A percentile compares a stretch with the other conserved stretches of the same genome.
Conservation (phyloP, 2,113 vertebrate genomes). For the Grus americana region DNA sequence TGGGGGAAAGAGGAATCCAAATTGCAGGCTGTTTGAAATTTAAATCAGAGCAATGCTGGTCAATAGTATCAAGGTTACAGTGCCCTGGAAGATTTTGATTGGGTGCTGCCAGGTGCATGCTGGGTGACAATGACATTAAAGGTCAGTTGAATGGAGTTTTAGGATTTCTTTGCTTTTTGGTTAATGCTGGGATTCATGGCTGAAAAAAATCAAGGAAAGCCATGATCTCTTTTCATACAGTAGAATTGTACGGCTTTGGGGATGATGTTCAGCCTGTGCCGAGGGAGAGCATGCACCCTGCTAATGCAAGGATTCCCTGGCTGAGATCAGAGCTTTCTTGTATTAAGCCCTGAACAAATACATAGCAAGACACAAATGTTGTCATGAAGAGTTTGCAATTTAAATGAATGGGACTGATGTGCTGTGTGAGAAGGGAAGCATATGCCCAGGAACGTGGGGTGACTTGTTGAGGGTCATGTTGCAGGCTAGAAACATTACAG, state of each 20-base stretch:
- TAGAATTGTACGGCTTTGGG: not conserved
- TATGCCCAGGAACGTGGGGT: rapidly evolving
- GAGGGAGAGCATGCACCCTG: not conserved
- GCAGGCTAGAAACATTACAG: rapidly evolving
- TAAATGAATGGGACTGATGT: rapidly evolving
- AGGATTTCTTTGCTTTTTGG: not conserved
- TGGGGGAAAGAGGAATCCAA: slow-evolving; percentile 70
- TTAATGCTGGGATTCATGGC: not conserved
- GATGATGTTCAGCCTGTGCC: not conserved
- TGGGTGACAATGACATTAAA: slow-evolving; percentile 47
- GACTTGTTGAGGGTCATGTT: not conserved
- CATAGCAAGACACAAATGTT: not conserved
- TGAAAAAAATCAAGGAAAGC: not conserved
- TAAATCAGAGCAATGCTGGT: slow-evolving; percentile 74
- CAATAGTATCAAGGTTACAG: slow-evolving; percentile 71
- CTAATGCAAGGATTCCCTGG: not conserved
- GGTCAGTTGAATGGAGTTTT: not conserved
- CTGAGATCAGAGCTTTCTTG: not conserved
- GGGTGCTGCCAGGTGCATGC: not conserved
- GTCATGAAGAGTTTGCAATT: not conserved
- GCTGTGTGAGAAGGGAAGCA: not conserved
- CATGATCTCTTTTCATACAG: not conserved
- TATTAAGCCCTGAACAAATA: not conserved
- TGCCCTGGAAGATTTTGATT: slow-evolving; percentile 50
- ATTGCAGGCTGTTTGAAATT: slow-evolving; percentile 79